Base-by-base conservation (phyloP, 2,113 vertebrate species). In the Pavo muticus region DNA sequence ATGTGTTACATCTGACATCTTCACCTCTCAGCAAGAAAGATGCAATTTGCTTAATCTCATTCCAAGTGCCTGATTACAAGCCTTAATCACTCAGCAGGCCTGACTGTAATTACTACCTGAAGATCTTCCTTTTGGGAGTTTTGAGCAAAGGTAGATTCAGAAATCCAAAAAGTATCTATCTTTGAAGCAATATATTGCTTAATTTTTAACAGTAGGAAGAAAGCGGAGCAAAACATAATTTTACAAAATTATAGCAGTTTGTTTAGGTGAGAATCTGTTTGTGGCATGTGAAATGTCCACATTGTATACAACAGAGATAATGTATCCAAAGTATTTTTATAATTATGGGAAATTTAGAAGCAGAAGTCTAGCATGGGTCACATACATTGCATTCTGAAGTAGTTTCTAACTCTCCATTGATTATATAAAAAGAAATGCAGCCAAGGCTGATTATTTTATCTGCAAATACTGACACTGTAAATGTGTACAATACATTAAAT, bases 31-130 rank as follows among this genome's bases (percentile, higher is more conserved):
- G 68, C 59, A 89, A 93, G 81, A 85, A 89, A 79, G 35, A 54
- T 70, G 59, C 45, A 76, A 70, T 93, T 94, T 89, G 24, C 81
- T 92, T 91, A 76, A 87, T 96, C 84, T 96, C 89, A 83, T 80
- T 95, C 88, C 79, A 95, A 93, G 72, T 77, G 72, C 56, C 75
- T 94, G 90, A 93, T 95, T 94, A 60, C 64, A 90, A 88, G 32
- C 16, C 50, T 90, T 91, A 91, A 96, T 95, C 86, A 95, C 78
- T 72, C 84, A 95, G 78, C 63, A 92, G 74, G 63, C 32, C 81
- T 84, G 71, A 64, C 84, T 54, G 54, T 76, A 93, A 91, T 79
- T 79, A 91, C 54, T 70, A 91, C 78, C 74, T 91, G 27, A 79
- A 35, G 71, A 87, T 79, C 74, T 92, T 90, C 48, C 50, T 52